Evolutionary conservation across 2,888 invertebrate genomes (phyloP).

Genomic region (Anagyrus pseudococci): DNA sequence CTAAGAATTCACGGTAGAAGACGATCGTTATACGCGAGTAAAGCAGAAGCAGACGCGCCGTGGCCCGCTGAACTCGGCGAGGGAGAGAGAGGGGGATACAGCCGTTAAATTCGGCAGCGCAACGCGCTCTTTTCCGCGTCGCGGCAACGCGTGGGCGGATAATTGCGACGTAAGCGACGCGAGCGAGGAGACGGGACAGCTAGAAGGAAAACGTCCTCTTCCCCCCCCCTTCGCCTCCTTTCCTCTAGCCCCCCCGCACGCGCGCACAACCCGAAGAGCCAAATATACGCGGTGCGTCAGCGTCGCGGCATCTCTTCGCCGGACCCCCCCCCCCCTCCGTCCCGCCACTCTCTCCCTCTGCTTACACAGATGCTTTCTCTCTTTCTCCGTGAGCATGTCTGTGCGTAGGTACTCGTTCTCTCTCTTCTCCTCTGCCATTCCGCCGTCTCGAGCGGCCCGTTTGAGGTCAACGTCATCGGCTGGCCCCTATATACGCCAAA

Average conservation of each 20-base stretch:
- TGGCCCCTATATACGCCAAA: constrained; percentile 5
- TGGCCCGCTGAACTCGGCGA: constrained; percentile 29
- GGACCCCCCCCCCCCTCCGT: constrained; percentile 52
- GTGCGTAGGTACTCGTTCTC: neutral
- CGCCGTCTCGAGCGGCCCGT: constrained; percentile 48
- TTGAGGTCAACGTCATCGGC: constrained; percentile 61
- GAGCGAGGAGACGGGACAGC: constrained; percentile 9
- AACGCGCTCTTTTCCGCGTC: neutral
- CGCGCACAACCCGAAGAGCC: too few relatives aligned
- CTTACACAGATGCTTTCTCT: neutral
- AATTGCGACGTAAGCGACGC: constrained; percentile 36
- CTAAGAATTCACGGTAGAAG: too few relatives aligned
- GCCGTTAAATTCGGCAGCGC: too few relatives aligned
- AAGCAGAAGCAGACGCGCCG: too few relatives aligned
- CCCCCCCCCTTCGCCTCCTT: too few relatives aligned
- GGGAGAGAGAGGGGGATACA: too few relatives aligned
- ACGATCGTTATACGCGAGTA: too few relatives aligned
- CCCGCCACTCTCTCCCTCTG: constrained; percentile 43
- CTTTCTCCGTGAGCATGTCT: neutral
- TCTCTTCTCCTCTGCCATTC: constrained; percentile 18
- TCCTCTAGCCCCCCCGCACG: too few relatives aligned
- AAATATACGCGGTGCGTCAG: constrained; percentile 61
- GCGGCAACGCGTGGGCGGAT: constrained; percentile 28
- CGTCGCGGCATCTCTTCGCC: constrained; percentile 62
- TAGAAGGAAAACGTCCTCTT: neutral